Base-by-base conservation (phyloP, 35 echinoderm and acorn worm genomes). In the Lytechinus variegatus region DNA sequence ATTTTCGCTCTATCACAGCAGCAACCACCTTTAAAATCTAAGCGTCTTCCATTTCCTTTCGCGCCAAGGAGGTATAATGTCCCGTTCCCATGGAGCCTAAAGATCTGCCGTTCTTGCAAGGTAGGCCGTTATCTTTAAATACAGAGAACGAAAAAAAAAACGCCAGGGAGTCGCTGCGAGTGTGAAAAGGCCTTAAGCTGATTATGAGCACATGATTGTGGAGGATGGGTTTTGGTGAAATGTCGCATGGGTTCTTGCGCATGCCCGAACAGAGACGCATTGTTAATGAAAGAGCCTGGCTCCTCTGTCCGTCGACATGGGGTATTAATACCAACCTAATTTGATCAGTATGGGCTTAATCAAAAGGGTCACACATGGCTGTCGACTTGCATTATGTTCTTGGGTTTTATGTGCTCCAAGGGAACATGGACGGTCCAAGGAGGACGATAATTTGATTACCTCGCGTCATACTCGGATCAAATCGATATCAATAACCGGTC, bases 281-380 rank as follows among this genome's bases (percentile, higher is more conserved):
- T 79, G 66, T 79, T 79, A 79, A 79, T 79, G 66, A 79, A 79
- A 79, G 19, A 79, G 66, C 66, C 66, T 24, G 66, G 66, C 66
- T 79, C 66, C 66, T 24, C 66, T 24, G 66, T 24, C 66, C 16
- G 66, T 24, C 66, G 16, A 79, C 66, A 79, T 79, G 66, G 66
- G 66, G 66, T n/a, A 79, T 79, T 79, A 79, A 79, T 79, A 79
- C 66, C 66, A 24, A 79, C 66, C 66, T 79, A 79, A 79, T 79
- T 79, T 79, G 66, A 79, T 79, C 66, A 79, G 66, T 79, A 79
- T 79, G 66, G 66, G 66, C 66, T 79, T 79, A 79, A 79, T 79
- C 66, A 79, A 79, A 79, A 79, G 66, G 66, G 66, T 79, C 66
- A 79, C 66, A 79, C 66, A 79, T 79, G 33, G 66, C 66, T 79